phyloP scores from a whole-genome alignment of 2,113 vertebrate species.

The Nerophis lumbriciformis region DNA sequence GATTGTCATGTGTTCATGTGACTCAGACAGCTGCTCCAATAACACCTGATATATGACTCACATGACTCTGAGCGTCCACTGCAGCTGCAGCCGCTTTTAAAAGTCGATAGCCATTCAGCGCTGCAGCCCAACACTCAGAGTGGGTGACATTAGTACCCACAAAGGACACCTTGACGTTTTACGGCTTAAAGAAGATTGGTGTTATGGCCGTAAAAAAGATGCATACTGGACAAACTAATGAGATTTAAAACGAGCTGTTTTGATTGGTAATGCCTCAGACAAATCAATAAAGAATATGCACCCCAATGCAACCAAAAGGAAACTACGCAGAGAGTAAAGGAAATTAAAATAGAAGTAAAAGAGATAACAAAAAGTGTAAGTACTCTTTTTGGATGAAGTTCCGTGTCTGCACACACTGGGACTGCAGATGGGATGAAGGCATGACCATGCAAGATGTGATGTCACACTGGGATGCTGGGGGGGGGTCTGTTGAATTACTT shows the following conservation, averaged over 20 bases:
- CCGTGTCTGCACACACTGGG: constrained; percentile 40
- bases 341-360: constrained; percentile 11
- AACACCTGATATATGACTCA: constrained; percentile 27
- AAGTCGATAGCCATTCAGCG: neutral
- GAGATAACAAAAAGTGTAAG: constrained; percentile 27
- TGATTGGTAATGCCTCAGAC: no score
- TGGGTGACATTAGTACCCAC: neutral
- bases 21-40: constrained; percentile 48
- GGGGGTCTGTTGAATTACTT: constrained; percentile 69
- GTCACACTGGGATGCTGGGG: constrained; percentile 57
- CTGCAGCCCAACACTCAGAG: neutral
- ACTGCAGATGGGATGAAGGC: constrained; percentile 46
- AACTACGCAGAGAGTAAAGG: constrained; percentile 17
- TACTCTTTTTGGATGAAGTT: constrained; percentile 48
- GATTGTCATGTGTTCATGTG: constrained; percentile 37
- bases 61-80: neutral
- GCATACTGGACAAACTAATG: neutral
- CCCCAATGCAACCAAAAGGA: neutral
- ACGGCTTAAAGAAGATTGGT: neutral
- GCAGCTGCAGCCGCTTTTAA: neutral
- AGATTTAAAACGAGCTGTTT: neutral
- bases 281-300: no score
- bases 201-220: neutral
- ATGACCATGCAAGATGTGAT: constrained; percentile 30
- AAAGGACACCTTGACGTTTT: neutral